Percentiles rank a stretch among this genome's conserved stretches.
Conservation (phyloP, 53 echinoderm and acorn worm species). For the Patiria pectinifera region DNA sequence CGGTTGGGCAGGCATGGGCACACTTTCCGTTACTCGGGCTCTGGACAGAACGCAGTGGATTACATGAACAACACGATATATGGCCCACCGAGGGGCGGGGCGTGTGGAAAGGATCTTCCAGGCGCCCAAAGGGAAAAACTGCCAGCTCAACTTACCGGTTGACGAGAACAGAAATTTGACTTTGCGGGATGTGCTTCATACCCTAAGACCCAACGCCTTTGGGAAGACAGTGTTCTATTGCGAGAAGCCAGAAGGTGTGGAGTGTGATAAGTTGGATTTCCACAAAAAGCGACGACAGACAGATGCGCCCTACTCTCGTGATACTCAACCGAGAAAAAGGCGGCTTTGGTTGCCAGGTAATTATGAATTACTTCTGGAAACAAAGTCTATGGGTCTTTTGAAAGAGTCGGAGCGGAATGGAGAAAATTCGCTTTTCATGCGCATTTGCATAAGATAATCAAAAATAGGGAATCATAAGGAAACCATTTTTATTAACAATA, state of each 20-base stretch:
- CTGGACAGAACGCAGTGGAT: conserved; percentile 8
- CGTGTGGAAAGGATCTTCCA: conserved; percentile 20
- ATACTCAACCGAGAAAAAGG: too few species aligned
- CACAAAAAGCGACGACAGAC: conserved; percentile 3
- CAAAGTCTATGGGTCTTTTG: too few species aligned
- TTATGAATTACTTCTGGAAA: too few species aligned
- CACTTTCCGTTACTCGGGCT: background rate
- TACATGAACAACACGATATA: conserved; percentile 3
- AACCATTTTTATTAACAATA: too few species aligned
- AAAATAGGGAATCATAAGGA: too few species aligned
- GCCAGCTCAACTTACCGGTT: background rate
- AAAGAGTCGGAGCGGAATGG: too few species aligned
- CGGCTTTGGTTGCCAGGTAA: too few species aligned
- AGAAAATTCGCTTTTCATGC: too few species aligned
- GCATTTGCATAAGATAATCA: too few species aligned
- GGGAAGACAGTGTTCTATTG: conserved; percentile 54
- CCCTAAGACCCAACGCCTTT: conserved; percentile 29
- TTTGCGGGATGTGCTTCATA: conserved; percentile 42
- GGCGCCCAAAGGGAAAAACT: background rate
- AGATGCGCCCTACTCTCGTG: too few species aligned
- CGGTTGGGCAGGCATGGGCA: conserved; percentile 41
- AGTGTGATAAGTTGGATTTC: conserved; percentile 11
- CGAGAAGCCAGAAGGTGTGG: background rate
- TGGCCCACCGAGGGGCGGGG: conserved; percentile 42
- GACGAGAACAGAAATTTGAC: background rate